phyloP scores from a whole-genome alignment of 2,113 vertebrate species.

The Istiophorus platypterus region DNA sequence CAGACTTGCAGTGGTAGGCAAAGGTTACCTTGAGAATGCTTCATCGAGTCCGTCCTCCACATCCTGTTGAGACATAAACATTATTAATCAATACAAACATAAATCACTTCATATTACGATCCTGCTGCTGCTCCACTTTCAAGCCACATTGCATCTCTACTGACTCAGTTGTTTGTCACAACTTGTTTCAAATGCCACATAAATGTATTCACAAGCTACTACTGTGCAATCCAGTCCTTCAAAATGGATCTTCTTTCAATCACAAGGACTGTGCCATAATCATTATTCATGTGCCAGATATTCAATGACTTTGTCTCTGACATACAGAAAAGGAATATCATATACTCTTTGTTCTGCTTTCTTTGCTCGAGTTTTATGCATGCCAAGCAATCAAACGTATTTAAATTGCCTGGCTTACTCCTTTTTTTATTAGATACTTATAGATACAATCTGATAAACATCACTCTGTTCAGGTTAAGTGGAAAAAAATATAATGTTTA shows the following conservation, averaged over 20 bases:
- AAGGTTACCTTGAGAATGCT: slow-evolving; percentile 84
- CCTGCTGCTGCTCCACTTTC: slow-evolving; percentile 3
- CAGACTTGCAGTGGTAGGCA: neutral
- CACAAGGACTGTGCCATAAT: neutral
- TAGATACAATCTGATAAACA: neutral
- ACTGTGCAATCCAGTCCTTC: neutral
- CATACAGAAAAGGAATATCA: neutral
- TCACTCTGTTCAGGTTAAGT: neutral
- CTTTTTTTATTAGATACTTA: neutral
- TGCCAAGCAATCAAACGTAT: neutral
- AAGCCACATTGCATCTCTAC: neutral
- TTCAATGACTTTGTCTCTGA: neutral
- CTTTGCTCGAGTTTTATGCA: neutral
- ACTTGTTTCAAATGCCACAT: slow-evolving; percentile 6
- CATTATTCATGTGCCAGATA: neutral
- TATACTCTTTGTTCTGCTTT: neutral
- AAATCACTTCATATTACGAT: slow-evolving; percentile 5
- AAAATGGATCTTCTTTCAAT: neutral
- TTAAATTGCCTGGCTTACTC: neutral
- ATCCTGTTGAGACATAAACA: slow-evolving; percentile 75
- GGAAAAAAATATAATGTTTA: neutral
- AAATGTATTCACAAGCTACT: neutral
- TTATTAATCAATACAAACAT: slow-evolving; percentile 46
- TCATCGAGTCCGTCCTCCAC: slow-evolving; percentile 84
- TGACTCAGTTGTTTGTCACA: slow-evolving; percentile 20